A percentile compares a stretch with the other conserved stretches of the same genome.
Conservation (phyloP, 1,140 invertebrate species). For the Diuraphis noxia region DNA sequence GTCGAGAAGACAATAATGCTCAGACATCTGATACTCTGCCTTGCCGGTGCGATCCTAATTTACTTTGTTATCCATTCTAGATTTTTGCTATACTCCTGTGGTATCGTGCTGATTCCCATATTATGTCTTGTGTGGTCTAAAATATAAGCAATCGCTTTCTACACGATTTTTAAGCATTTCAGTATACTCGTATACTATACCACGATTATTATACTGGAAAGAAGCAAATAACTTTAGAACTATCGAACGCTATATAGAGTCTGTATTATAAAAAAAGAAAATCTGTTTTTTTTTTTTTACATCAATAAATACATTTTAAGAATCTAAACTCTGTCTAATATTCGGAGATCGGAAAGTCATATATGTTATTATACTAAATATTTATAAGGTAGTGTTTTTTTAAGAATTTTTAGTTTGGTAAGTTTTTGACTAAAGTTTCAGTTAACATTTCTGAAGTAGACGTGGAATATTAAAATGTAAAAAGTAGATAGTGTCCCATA, state of each 20-base stretch:
- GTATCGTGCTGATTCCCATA: not conserved
- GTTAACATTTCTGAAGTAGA: not conserved
- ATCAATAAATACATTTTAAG: not conserved
- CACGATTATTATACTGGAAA: not conserved
- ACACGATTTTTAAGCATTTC: not conserved
- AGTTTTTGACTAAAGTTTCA: not conserved
- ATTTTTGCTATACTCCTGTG: not conserved
- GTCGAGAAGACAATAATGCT: not conserved
- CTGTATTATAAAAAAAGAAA: not conserved
- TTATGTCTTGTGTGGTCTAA: slow-evolving; percentile 19
- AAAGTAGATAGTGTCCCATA: not conserved
- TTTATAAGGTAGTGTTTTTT: not conserved
- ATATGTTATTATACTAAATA: not conserved
- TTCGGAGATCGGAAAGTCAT: not conserved
- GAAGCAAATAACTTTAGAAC: not conserved
- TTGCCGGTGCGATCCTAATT: not conserved
- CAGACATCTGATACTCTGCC: not conserved
- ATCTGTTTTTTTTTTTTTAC: not conserved
- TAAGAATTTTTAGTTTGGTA: not conserved
- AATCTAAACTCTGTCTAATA: not conserved
- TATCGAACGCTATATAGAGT: not conserved
- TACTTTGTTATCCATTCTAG: not conserved
- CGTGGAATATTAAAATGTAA: not conserved
- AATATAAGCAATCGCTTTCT: not conserved
- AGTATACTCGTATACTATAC: not conserved